These are phyloP conservation scores for Sebastes oblongus DNA, from an alignment of 2,797 vertebrate genomes.

Conservation along the genomic window DNA sequence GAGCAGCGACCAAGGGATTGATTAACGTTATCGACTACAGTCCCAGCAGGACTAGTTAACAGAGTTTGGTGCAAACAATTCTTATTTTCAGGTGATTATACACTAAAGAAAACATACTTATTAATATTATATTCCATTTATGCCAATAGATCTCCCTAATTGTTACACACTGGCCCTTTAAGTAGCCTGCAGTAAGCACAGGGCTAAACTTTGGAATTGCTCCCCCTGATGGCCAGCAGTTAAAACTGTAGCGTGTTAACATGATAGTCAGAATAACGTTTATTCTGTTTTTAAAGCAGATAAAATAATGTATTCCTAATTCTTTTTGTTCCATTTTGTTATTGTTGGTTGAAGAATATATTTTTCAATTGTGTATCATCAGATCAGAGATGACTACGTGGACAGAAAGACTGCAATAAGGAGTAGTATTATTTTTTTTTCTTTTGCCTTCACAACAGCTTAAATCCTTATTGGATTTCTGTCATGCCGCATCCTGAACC, in stretches of 20 bases:
- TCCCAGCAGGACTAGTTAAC: fast-evolving
- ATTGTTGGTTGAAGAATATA: neutral
- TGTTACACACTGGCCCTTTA: neutral
- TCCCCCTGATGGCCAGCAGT: neutral
- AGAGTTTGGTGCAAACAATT: too few relatives aligned
- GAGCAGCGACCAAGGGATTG: too few relatives aligned
- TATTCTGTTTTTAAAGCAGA: neutral
- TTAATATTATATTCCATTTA: too few relatives aligned
- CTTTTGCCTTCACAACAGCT: neutral
- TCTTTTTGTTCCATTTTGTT: neutral
- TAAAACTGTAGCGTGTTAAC: neutral
- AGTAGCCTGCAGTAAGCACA: neutral
- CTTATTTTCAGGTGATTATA: too few relatives aligned
- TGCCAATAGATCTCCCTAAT: too few relatives aligned
- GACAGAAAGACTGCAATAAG: neutral
- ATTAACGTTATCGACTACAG: too few relatives aligned
- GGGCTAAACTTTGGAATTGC: neutral
- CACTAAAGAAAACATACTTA: too few relatives aligned
- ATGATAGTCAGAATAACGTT: neutral
- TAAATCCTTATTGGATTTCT: constrained; percentile 11
- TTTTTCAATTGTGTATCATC: neutral
- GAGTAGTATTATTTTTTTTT: neutral
- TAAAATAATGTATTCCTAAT: neutral
- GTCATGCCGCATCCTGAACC: neutral
- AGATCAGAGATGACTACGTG: neutral